Evolutionary conservation across 2,797 vertebrate species (phyloP), one percentile per base, ranked within the genome.

Genomic region (Protonibea diacanthus): DNA sequence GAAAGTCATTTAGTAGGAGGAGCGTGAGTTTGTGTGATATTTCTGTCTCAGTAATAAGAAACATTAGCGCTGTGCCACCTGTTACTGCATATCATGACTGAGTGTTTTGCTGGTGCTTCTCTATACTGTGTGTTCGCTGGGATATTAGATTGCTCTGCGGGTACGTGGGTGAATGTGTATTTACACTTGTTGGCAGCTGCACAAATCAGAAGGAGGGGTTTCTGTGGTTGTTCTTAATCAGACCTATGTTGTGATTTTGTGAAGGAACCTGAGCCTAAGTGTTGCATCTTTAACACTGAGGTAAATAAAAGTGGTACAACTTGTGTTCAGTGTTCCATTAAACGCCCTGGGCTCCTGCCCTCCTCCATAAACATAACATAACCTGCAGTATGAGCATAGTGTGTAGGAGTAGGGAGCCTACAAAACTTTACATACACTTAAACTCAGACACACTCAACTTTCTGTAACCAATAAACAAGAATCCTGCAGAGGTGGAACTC

Each of bases 41-140:
- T 76, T 38, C 59, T 47, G 71, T 44, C 67, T 67, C 69, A 51
- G 62, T 51, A 57, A 65, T 66, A 38, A 75, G 71, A 59, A 71
- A 51, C 62, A 15, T 52, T n/a, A 73, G 58, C 47, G 49, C 40
- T 38, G n/a, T 27, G 10, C 44, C 87, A 86, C 68, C 81, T 86
- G 84, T 80, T 65, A 27, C 51, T 68, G 44, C 7, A n/a, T 14
- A 45, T 81, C 73, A 73, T n/a, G 1, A 18, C 20, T 13, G 3
- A 44, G 17, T 52, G 47, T 53, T 48, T 38, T 58, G 17, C 51
- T 47, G 3, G 20, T 64, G 11, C 44, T 55, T 12, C 2, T 27
- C 4, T 9, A 6, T 20, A 6, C 4, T 29, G 18, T n/a, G 27
- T 42, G n/a, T 7, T 48, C 29, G 48, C 38, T 62, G n/a, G 44